Percentiles rank a stretch among this genome's conserved stretches.
These are phyloP conservation scores for Indicator indicator DNA, from an alignment of 2,113 vertebrate species.

Conservation along the genomic window DNA sequence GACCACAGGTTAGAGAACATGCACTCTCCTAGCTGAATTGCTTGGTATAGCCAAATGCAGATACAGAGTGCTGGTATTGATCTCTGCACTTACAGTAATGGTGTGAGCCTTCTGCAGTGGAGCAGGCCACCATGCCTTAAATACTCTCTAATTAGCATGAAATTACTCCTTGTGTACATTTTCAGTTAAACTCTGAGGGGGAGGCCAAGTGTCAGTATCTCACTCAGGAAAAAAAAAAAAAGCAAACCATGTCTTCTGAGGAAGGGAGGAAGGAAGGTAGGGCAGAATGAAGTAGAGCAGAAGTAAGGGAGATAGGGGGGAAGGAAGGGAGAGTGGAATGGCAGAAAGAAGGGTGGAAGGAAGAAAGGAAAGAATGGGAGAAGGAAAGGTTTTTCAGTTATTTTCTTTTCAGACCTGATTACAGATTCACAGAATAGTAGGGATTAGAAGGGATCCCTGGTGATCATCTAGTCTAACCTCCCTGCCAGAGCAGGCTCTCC, in stretches of 20 bases:
- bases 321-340: not conserved
- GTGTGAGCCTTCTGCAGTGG: not conserved
- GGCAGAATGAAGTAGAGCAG: too few relatives aligned
- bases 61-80: not conserved
- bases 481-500: too few relatives aligned
- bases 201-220: not conserved
- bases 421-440: too few relatives aligned
- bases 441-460: too few relatives aligned
- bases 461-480: too few relatives aligned
- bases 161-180: not conserved
- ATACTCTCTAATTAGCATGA: not conserved
- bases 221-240: not conserved
- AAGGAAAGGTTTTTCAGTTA: not conserved
- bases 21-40: not conserved
- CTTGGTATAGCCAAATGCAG: slow-evolving; percentile 1
- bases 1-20: not conserved
- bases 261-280: not conserved
- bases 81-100: not conserved
- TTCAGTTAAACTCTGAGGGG: not conserved
- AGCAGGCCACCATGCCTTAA: not conserved
- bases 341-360: too few relatives aligned
- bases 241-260: not conserved
- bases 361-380: too few relatives aligned
- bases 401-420: not conserved
- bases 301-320: not conserved